Evolutionary conservation across 2,113 vertebrate species (phyloP).

Genomic region (Ginglymostoma cirratum): DNA sequence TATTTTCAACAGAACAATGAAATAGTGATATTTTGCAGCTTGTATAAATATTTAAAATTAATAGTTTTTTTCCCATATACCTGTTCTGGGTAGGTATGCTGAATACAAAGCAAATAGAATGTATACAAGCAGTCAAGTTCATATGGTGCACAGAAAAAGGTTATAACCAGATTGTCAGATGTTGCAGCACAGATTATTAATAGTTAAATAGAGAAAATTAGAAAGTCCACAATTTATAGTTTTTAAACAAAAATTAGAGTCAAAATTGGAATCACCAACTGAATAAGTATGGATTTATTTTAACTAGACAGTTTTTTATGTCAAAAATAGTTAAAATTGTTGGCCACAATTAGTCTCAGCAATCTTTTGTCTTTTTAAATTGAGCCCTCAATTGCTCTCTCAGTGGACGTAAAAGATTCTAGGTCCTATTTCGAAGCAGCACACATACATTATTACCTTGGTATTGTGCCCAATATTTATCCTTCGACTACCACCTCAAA

Average conservation of each 20-base stretch:
- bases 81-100: not conserved
- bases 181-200: not conserved
- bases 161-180: not conserved
- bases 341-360: not conserved
- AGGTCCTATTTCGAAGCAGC: no score
- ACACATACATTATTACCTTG: no score
- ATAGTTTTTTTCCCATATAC: not conserved
- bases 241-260: not conserved
- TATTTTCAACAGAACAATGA: conserved; percentile 1
- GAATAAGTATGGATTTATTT: not conserved
- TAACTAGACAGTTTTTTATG: not conserved
- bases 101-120: not conserved
- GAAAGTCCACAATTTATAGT: not conserved
- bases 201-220: not conserved
- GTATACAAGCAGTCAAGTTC: not conserved
- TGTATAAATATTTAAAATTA: conserved; percentile 6
- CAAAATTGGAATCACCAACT: not conserved
- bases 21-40: conserved; percentile 4
- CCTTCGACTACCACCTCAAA: no score
- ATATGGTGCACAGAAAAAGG: not conserved
- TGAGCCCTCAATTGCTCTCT: no score
- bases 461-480: no score
- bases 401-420: no score
- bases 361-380: no score
- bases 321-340: not conserved